These are phyloP conservation scores for Pseudomugil gertrudae DNA, from an alignment of 2,797 vertebrate species.

Conservation along the genomic window DNA sequence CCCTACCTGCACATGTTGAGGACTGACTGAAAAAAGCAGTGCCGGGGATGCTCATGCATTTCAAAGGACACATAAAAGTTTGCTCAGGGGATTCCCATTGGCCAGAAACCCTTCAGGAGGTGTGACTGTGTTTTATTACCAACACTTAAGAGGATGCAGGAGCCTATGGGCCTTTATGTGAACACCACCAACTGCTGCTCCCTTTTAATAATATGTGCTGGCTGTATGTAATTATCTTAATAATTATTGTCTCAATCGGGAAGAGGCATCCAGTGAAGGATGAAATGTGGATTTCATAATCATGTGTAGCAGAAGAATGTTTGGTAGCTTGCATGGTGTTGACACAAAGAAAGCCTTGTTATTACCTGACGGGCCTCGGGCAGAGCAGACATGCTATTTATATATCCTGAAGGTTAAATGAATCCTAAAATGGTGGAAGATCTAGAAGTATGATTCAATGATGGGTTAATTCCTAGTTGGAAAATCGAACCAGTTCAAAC, in stretches of 20 bases:
- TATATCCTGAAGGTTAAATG: slow-evolving; percentile 49
- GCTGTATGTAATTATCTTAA: slow-evolving; percentile 74
- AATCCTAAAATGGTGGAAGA: slow-evolving; percentile 21
- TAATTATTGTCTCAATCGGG: slow-evolving; percentile 71
- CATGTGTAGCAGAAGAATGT: slow-evolving; percentile 49
- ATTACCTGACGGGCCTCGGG: slow-evolving; percentile 57
- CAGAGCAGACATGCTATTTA: slow-evolving; percentile 52
- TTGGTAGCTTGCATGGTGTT: slow-evolving; percentile 43
- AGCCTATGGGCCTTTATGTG: slow-evolving; percentile 63
- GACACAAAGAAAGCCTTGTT: slow-evolving; percentile 62
- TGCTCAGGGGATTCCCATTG: slow-evolving; percentile 74
- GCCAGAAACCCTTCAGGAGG: slow-evolving; percentile 71
- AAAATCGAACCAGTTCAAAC: neutral
- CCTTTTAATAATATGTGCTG: slow-evolving; percentile 81
- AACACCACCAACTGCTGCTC: slow-evolving; percentile 33
- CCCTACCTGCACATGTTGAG: slow-evolving; percentile 78
- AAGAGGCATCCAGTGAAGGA: slow-evolving; percentile 44
- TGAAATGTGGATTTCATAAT: slow-evolving; percentile 71
- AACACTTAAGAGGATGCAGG: slow-evolving; percentile 76
- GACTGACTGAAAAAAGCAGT: slow-evolving; percentile 57
- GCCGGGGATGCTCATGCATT: slow-evolving; percentile 69
- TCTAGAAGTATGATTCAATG: neutral
- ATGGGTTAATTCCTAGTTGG: slow-evolving; percentile 3
- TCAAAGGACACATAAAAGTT: slow-evolving; percentile 76
- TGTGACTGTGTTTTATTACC: slow-evolving; percentile 79